Evolutionary conservation across 2,888 invertebrate species (phyloP).

Genomic region (Oligia latruncula): DNA sequence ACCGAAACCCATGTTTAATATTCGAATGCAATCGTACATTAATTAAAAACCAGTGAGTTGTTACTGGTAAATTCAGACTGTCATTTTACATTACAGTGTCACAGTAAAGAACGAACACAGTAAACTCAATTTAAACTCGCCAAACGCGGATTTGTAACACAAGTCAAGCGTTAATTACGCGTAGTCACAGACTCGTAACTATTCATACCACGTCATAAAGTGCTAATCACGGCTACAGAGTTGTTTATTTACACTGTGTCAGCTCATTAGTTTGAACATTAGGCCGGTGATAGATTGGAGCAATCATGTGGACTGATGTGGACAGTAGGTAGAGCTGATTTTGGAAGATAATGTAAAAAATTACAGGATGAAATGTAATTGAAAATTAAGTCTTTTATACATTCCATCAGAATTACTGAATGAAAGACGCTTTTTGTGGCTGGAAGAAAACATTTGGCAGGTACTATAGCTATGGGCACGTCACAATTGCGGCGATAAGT

Average conservation of each 20-base stretch:
- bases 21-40: neutral
- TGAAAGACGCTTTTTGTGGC: neutral
- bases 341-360: neutral
- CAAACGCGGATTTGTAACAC: constrained; percentile 29
- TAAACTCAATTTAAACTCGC: constrained; percentile 22
- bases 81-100: neutral
- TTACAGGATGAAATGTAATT: neutral
- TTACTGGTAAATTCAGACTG: neutral
- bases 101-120: constrained; percentile 6
- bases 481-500: too few species aligned
- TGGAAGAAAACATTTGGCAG: neutral
- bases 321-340: neutral
- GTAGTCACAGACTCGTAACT: constrained; percentile 55
- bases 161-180: constrained; percentile 53
- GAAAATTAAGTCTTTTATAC: too few species aligned
- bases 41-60: neutral
- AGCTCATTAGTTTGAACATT: constrained; percentile 56
- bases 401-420: neutral
- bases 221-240: constrained; percentile 54
- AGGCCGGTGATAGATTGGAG: constrained; percentile 21
- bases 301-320: neutral
- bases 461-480: too few species aligned
- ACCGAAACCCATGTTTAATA: too few species aligned
- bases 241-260: constrained; percentile 55
- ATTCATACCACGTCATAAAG: constrained; percentile 62